Base-by-base conservation (phyloP, 2,797 vertebrate genomes). In the Syncerus caffer region DNA sequence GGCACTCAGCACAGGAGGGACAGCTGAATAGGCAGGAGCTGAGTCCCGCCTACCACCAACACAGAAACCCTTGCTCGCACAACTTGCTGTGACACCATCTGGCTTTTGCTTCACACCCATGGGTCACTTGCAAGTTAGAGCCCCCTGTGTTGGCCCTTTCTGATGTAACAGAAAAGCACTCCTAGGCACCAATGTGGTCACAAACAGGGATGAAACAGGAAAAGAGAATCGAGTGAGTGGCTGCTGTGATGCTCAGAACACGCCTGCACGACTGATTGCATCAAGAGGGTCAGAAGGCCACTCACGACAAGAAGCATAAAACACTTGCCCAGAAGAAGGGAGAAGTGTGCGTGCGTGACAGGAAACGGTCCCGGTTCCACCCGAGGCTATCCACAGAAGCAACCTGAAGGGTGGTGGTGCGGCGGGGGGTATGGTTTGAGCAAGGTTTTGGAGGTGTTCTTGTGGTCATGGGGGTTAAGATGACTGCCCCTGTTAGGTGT, bases 201-300 rank as follows among this genome's bases (percentile, higher is more conserved):
- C 5, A 27, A 38, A 74, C 9, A 58, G 89, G 64, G 23, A 47
- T 0, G 3, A 38, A 85, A 38, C 23, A 64, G 19, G 85, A 51
- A 88, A 11, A 38, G 2, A 51, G 34, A 57, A 71, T 3, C 0
- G 1, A 4, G 38, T 19, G 27, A 60, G 5, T 25, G 51, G 27
- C 25, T 27, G 15, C 51, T 10, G 16, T 10, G 15, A 53, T 27
- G 84, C 71, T 91, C 78, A 11, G 80, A 84, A 45, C 38, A 55
- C 0, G 1, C 19, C 67, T 27, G 31, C 67, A 7, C 0, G 17
- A 62, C 2, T 23, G 57, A 86, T 13, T 9, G n/a, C 34, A 83
- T 60, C 62, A 42, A 7, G 31, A 31, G 15, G 58, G 14, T 55
- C 64, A 15, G 53, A 31, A 89, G 83, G 96, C 21, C 38, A 11